A percentile compares a stretch with the other conserved stretches of the same genome.
These are phyloP conservation scores for Epinephelus lanceolatus DNA, from an alignment of 2,113 vertebrate genomes.

Conservation along the genomic window DNA sequence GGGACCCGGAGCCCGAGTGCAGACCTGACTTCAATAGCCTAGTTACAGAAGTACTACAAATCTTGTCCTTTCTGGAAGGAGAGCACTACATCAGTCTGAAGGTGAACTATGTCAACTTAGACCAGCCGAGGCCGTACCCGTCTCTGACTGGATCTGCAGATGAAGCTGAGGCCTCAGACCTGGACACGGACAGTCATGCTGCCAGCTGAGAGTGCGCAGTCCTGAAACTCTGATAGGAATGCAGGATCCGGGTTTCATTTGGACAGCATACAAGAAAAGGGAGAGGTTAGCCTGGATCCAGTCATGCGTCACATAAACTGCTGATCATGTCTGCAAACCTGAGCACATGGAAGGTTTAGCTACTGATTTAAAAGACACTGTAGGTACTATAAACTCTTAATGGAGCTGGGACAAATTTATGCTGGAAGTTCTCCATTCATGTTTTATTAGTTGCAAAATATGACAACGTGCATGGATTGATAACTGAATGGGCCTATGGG, in stretches of 20 bases:
- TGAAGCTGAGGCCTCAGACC: constrained; percentile 76
- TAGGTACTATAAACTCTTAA: background rate
- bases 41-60: constrained; percentile 82
- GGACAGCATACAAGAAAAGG: constrained; percentile 4
- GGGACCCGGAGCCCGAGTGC: constrained; percentile 86
- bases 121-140: constrained; percentile 80
- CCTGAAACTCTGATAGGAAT: background rate
- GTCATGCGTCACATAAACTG: background rate
- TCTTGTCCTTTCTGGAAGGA: constrained; percentile 85
- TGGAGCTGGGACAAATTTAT: background rate
- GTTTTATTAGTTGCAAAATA: constrained; percentile 17
- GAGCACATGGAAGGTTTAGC: constrained; percentile 16
- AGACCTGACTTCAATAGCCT: constrained; percentile 88
- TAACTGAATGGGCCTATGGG: no score
- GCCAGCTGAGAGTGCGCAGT: constrained; percentile 57
- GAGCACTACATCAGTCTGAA: constrained; percentile 94
- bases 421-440: background rate
- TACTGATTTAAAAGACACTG: constrained; percentile 39
- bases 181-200: constrained; percentile 53
- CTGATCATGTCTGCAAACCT: constrained; percentile 2
- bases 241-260: background rate
- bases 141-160: constrained; percentile 68
- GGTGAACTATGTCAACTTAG: constrained; percentile 90
- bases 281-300: constrained; percentile 2
- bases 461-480: background rate